phyloP scores from a whole-genome alignment of 2,888 invertebrate species.

The Phymatocera aterrima region DNA sequence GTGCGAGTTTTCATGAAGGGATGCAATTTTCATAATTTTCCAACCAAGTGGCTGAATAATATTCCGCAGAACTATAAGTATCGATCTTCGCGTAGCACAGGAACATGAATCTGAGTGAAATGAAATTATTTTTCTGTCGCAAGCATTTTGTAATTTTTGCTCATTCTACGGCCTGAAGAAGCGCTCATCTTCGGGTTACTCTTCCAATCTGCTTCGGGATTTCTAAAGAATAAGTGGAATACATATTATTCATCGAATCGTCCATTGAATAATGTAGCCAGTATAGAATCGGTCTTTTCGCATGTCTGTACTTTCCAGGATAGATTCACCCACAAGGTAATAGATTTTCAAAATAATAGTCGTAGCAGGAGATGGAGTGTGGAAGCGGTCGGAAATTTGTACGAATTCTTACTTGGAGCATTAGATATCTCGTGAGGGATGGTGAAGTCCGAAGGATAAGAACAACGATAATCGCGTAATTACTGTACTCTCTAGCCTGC shows the following conservation, averaged over 20 bases:
- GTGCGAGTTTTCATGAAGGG: neutral
- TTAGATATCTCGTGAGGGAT: neutral
- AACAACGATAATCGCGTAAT: constrained; percentile 10
- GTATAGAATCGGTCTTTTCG: neutral
- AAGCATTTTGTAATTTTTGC: neutral
- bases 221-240: constrained; percentile 11
- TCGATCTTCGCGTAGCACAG: neutral
- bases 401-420: neutral
- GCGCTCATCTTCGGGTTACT: neutral
- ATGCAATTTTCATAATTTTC: constrained; percentile 24
- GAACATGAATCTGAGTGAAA: neutral
- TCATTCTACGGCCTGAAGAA: neutral
- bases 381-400: neutral
- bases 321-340: neutral
- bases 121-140: constrained; percentile 5
- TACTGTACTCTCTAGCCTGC: neutral
- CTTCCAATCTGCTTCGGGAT: neutral
- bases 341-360: constrained; percentile 19
- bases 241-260: constrained; percentile 4
- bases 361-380: neutral
- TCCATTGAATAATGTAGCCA: neutral
- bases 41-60: neutral
- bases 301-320: neutral
- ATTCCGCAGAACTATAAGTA: neutral
- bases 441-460: neutral